A percentile compares a stretch with the other conserved stretches of the same genome.
These are phyloP conservation scores for Hymenopus coronatus DNA, from an alignment of 2,888 invertebrate genomes.

Conservation along the genomic window DNA sequence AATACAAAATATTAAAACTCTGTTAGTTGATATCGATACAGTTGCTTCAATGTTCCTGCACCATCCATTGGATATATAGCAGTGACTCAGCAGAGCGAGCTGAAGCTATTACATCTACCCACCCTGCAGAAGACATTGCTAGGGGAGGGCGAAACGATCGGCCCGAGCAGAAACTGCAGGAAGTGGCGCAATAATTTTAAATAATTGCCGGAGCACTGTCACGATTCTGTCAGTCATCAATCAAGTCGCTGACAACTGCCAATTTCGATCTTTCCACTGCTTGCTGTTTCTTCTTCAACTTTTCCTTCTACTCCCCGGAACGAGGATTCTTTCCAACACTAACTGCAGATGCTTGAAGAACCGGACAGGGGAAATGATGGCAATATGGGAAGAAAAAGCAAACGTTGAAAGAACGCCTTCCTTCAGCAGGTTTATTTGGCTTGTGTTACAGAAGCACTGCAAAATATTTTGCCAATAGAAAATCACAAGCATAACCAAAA, in stretches of 20 bases:
- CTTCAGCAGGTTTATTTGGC: no score
- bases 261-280: slow-evolving; percentile 22
- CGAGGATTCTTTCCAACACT: not conserved
- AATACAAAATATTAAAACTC: no score
- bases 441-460: no score
- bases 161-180: slow-evolving; percentile 21
- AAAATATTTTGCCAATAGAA: no score
- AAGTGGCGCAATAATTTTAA: slow-evolving; percentile 29
- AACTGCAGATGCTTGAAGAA: not conserved
- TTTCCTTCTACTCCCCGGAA: not conserved
- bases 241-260: slow-evolving; percentile 31
- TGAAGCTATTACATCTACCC: not conserved
- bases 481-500: no score
- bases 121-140: not conserved
- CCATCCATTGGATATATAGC: slow-evolving; percentile 1
- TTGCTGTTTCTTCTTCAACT: not conserved
- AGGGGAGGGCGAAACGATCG: slow-evolving; percentile 20
- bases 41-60: not conserved
- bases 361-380: not conserved
- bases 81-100: not conserved
- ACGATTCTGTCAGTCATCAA: slow-evolving; percentile 32
- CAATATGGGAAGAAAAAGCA: no score
- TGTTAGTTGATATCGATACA: no score
- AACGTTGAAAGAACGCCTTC: no score
- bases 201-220: slow-evolving; percentile 32